Conservation (phyloP, 2,113 vertebrate species). For the Rhombomys opimus region DNA sequence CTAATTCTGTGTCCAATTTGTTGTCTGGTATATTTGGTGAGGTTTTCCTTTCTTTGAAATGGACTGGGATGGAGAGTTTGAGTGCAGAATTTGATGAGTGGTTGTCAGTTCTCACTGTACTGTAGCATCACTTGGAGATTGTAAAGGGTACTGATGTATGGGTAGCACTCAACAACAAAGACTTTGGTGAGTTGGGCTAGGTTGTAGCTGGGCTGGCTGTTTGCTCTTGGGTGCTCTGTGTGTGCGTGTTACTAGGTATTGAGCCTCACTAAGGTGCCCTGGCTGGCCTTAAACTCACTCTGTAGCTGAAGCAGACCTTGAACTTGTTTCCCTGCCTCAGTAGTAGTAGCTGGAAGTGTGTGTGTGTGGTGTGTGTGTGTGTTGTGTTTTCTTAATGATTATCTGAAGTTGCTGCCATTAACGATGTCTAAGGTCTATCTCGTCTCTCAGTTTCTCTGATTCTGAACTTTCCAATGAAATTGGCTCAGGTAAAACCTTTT, state of each 20-base stretch:
- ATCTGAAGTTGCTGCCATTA: not conserved
- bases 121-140: constrained; percentile 18
- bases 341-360: not conserved
- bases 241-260: not conserved
- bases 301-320: not conserved
- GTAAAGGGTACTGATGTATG: constrained; percentile 20
- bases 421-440: not conserved
- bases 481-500: constrained; percentile 22
- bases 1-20: not conserved
- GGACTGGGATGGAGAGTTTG: not conserved
- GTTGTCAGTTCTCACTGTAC: constrained; percentile 8
- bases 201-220: not conserved
- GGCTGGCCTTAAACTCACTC: not conserved
- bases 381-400: not conserved
- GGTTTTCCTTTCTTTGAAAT: constrained; percentile 44
- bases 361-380: not conserved
- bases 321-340: not conserved
- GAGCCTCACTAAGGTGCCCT: not conserved
- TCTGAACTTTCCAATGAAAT: not conserved
- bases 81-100: not conserved
- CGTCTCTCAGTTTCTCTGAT: not conserved
- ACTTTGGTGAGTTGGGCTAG: not conserved
- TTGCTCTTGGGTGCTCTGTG: too few species aligned
- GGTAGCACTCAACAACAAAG: not conserved
- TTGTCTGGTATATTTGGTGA: constrained; percentile 29